Percentiles rank a stretch among this genome's conserved stretches.
Evolutionary conservation across 1,140 invertebrate species (phyloP).

Genomic region (Heliconius hewitsoni): DNA sequence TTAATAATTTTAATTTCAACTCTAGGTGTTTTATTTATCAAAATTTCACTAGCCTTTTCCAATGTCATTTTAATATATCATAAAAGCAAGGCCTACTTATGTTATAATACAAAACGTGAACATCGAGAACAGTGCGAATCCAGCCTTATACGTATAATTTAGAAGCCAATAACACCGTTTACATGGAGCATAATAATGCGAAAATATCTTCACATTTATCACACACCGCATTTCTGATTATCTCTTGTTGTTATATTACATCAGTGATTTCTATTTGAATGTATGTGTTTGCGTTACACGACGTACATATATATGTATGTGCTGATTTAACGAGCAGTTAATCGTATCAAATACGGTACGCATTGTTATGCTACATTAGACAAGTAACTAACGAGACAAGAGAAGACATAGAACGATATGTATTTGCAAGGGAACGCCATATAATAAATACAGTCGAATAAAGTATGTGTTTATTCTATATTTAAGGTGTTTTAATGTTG

Average conservation of each 20-base stretch:
- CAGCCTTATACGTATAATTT: constrained; percentile 43
- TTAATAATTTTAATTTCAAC: constrained; percentile 70
- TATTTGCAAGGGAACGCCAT: constrained; percentile 55
- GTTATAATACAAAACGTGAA: constrained; percentile 52
- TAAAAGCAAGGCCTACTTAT: constrained; percentile 74
- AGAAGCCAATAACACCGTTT: constrained; percentile 48
- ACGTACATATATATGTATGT: neutral
- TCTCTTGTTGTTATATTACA: constrained; percentile 33
- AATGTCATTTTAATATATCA: constrained; percentile 67
- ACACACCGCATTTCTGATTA: constrained; percentile 39
- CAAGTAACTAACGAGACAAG: constrained; percentile 53
- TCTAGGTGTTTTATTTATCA: constrained; percentile 77
- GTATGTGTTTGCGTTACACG: neutral
- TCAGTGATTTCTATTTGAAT: constrained; percentile 2
- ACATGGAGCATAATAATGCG: constrained; percentile 37
- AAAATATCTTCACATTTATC: constrained; percentile 40
- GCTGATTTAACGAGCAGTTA: constrained; percentile 15
- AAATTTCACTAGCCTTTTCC: constrained; percentile 81
- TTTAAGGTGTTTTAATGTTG: neutral
- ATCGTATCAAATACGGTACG: constrained; percentile 6
- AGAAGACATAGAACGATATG: constrained; percentile 69
- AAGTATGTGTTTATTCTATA: neutral
- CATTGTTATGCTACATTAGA: constrained; percentile 32
- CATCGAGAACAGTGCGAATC: constrained; percentile 44
- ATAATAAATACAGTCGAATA: constrained; percentile 38